A percentile compares a stretch with the other conserved stretches of the same genome.
Evolutionary conservation across 2,113 vertebrate species (phyloP).

Genomic region (Dipodomys spectabilis): DNA sequence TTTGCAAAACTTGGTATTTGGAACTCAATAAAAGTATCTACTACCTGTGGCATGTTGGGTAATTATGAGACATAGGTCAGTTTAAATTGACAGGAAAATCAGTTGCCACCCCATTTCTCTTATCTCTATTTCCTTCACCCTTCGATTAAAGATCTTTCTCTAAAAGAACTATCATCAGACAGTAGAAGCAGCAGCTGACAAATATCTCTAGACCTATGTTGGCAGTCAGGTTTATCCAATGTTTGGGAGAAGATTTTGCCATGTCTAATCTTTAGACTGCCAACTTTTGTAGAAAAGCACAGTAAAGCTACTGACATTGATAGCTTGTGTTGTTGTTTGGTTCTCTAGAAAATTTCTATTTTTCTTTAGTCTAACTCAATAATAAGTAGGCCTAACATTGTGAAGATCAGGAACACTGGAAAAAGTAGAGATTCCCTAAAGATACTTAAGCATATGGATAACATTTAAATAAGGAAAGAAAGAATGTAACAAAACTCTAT

Average conservation of each 20-base stretch:
- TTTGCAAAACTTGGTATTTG: neutral
- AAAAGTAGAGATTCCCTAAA: conserved; percentile 23
- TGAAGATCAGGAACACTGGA: neutral
- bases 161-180: neutral
- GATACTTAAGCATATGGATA: neutral
- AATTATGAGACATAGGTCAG: neutral
- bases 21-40: neutral
- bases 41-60: neutral
- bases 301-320: conserved; percentile 38
- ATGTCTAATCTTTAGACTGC: conserved; percentile 15
- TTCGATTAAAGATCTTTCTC: neutral
- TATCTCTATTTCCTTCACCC: neutral
- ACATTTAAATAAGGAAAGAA: conserved; percentile 29
- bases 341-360: neutral
- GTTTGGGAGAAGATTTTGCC: neutral
- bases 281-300: conserved; percentile 24
- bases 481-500: neutral
- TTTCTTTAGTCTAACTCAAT: conserved; percentile 57
- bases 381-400: neutral
- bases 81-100: neutral
- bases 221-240: neutral
- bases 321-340: conserved; percentile 1
- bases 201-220: neutral
- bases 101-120: neutral
- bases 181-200: neutral